Evolutionary conservation across 2,888 invertebrate species (phyloP).

Genomic region (Shargacucullia verbasci): DNA sequence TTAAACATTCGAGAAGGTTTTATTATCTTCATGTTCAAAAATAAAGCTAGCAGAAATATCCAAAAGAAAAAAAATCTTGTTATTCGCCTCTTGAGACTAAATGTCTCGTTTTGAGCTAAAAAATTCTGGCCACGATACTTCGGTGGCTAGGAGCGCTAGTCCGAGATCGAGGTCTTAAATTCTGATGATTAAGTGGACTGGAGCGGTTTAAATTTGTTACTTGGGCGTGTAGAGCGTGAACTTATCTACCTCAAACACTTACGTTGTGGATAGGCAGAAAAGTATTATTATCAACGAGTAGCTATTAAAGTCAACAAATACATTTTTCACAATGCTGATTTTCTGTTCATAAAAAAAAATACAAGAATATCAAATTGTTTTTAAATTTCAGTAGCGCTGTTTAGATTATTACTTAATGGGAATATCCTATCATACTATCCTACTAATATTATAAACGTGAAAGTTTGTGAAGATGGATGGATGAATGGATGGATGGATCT

Average conservation of each 20-base stretch:
- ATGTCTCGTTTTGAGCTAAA: conserved; percentile 23
- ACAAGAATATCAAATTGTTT: too few relatives aligned
- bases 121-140: conserved; percentile 37
- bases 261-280: background rate
- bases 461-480: too few relatives aligned
- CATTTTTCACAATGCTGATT: too few relatives aligned
- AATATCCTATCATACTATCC: too few relatives aligned
- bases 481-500: too few relatives aligned
- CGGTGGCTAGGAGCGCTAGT: conserved; percentile 7
- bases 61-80: conserved; percentile 21
- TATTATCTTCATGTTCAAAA: background rate
- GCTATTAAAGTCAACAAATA: too few relatives aligned
- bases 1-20: background rate
- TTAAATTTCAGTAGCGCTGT: too few relatives aligned
- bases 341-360: too few relatives aligned
- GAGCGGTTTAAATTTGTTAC: conserved; percentile 18
- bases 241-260: background rate
- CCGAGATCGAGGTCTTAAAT: conserved; percentile 44
- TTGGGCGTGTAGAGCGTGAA: background rate
- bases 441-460: too few relatives aligned
- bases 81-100: conserved; percentile 11
- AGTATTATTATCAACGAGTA: too few relatives aligned
- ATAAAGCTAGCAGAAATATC: conserved; percentile 16
- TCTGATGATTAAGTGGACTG: conserved; percentile 35
- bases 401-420: too few relatives aligned